These are phyloP conservation scores for Desmophyllum pertusum DNA, from an alignment of 92 coral and sea anemone species.

Conservation along the genomic window DNA sequence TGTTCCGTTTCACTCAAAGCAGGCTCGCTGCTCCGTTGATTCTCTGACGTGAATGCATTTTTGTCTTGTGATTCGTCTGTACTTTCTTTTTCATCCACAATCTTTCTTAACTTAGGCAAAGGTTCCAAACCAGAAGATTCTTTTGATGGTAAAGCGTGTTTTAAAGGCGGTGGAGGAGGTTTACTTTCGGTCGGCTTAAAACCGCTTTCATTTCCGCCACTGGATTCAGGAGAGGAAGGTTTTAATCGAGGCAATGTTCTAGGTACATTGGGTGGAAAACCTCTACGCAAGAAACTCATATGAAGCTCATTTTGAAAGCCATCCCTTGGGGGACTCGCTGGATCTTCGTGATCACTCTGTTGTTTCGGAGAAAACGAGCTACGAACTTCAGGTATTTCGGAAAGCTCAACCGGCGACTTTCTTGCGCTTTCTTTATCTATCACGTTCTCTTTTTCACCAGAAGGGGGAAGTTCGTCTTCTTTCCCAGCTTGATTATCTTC, in stretches of 20 bases:
- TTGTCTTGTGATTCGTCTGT: conserved; percentile 39
- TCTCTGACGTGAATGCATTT: conserved; percentile 20
- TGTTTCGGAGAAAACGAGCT: conserved; percentile 20
- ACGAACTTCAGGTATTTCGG: conserved; percentile 41
- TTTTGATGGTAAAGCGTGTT: conserved; percentile 75
- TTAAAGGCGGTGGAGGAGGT: conserved; percentile 75
- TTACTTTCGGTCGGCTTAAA: conserved; percentile 36
- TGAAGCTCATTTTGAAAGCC: conserved; percentile 81
- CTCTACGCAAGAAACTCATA: conserved; percentile 75
- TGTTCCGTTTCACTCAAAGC: conserved; percentile 45
- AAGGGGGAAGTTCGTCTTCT: conserved; percentile 22
- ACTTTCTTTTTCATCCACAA: conserved; percentile 69
- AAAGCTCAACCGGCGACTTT: conserved; percentile 18
- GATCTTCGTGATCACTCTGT: conserved; percentile 46
- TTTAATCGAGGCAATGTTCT: conserved; percentile 81
- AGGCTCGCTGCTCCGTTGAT: conserved; percentile 20
- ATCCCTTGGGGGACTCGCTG: conserved; percentile 61
- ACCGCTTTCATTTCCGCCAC: conserved; percentile 29
- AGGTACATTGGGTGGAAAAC: conserved; percentile 86
- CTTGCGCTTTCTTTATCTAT: conserved; percentile 40
- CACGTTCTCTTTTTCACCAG: conserved; percentile 36
- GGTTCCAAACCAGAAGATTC: conserved; percentile 76
- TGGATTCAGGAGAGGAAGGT: conserved; percentile 71
- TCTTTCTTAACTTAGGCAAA: conserved; percentile 80
- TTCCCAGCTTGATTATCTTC: conserved; percentile 32